Evolutionary conservation across 2,113 vertebrate genomes (phyloP).

Genomic region (Phodopus roborovskii): DNA sequence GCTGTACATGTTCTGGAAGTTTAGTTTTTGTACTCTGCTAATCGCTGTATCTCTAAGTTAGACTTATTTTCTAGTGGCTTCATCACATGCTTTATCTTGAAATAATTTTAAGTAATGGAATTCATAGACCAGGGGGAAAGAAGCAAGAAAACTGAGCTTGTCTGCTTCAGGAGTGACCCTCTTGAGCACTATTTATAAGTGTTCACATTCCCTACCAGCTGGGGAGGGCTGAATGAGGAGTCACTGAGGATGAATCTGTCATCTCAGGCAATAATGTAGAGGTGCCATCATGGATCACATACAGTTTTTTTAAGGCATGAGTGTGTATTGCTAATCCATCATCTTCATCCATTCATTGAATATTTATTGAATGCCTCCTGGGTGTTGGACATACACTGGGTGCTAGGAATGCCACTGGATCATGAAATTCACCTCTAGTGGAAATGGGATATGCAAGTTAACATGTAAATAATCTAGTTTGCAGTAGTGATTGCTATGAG

Average conservation of each 20-base stretch:
- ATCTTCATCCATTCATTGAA: neutral
- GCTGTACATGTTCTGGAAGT: neutral
- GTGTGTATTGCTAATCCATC: neutral
- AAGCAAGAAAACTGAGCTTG: neutral
- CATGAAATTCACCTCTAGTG: constrained; percentile 29
- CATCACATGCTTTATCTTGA: constrained; percentile 63
- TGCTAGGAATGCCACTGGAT: constrained; percentile 20
- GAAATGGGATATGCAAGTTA: constrained; percentile 46
- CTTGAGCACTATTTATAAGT: neutral
- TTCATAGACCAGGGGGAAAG: constrained; percentile 66
- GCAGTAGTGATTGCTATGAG: constrained; percentile 78
- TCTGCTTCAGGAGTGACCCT: constrained; percentile 26
- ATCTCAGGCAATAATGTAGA: neutral
- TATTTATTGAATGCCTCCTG: constrained; percentile 50
- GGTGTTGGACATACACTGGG: constrained; percentile 51
- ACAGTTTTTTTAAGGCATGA: neutral
- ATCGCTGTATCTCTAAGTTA: constrained; percentile 67
- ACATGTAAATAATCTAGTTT: constrained; percentile 68
- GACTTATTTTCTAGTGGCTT: constrained; percentile 58
- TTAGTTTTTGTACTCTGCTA: constrained; percentile 51
- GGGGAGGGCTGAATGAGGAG: neutral
- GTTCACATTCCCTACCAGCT: neutral
- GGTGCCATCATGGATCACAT: neutral
- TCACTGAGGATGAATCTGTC: neutral
- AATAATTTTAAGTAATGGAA: constrained; percentile 55